These are phyloP conservation scores for Anneissia japonica DNA, from an alignment of 35 echinoderm and acorn worm genomes.

Conservation along the genomic window DNA sequence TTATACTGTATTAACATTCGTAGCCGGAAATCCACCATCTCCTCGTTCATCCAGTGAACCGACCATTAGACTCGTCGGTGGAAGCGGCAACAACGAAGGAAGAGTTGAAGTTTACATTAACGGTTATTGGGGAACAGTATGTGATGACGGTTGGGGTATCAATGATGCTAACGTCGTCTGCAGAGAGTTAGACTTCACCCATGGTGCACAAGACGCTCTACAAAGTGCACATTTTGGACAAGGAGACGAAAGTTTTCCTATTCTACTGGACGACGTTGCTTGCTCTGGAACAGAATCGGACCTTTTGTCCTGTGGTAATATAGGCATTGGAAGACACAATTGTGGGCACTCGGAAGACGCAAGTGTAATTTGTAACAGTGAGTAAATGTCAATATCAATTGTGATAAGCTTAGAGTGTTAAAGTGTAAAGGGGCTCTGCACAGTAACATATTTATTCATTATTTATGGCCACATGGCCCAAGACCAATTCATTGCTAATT, in stretches of 20 bases:
- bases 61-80: neutral
- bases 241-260: slow-evolving; percentile 24
- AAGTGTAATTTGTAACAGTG: slow-evolving; percentile 25
- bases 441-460: too few species aligned
- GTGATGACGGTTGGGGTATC: neutral
- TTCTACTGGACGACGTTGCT: slow-evolving; percentile 42
- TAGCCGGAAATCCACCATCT: neutral
- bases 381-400: too few species aligned
- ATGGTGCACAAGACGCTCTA: neutral
- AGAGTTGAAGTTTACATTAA: neutral
- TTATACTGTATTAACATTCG: too few species aligned
- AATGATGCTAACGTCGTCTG: slow-evolving; percentile 18
- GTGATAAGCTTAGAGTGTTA: too few species aligned
- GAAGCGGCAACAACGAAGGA: neutral
- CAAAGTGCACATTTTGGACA: slow-evolving; percentile 23
- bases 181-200: slow-evolving; percentile 2
- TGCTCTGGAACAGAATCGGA: slow-evolving; percentile 31
- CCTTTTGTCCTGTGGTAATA: slow-evolving; percentile 11
- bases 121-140: neutral
- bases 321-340: slow-evolving; percentile 37
- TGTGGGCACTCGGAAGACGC: slow-evolving; percentile 58
- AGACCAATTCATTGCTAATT: too few species aligned
- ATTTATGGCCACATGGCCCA: too few species aligned
- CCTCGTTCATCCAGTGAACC: neutral
- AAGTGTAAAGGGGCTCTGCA: too few species aligned